Percentiles rank a stretch among this genome's conserved stretches.
These are phyloP conservation scores for Tenebrio molitor DNA, from an alignment of 1,140 invertebrate species.

Conservation along the genomic window DNA sequence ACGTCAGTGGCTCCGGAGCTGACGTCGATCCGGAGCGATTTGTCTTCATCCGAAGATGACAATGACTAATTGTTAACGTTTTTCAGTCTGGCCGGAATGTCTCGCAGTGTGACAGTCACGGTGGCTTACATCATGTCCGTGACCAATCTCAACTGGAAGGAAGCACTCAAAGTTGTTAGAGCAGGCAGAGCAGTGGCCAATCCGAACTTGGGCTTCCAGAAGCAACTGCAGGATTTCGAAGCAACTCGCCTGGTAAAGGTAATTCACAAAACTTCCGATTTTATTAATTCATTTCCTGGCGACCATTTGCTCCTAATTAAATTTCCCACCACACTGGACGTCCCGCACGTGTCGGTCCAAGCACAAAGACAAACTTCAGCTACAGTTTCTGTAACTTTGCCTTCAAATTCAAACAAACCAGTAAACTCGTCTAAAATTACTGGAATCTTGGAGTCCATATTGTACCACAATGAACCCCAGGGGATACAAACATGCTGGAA, in stretches of 20 bases:
- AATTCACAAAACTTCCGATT: too few species aligned
- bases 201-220: slow-evolving; percentile 95
- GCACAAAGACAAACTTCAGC: too few species aligned
- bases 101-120: slow-evolving; percentile 93
- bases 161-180: slow-evolving; percentile 92
- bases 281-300: slow-evolving; percentile 45
- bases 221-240: slow-evolving; percentile 94
- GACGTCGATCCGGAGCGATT: background rate
- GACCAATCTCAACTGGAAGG: slow-evolving; percentile 91
- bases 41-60: background rate
- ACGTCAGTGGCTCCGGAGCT: background rate
- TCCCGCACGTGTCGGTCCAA: too few species aligned
- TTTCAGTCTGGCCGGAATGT: slow-evolving; percentile 93
- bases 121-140: slow-evolving; percentile 97
- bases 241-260: slow-evolving; percentile 85
- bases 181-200: slow-evolving; percentile 92
- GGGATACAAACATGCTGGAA: too few species aligned
- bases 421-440: too few species aligned
- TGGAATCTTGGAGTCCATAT: too few species aligned
- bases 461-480: too few species aligned
- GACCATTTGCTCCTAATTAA: background rate
- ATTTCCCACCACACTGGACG: slow-evolving; percentile 1
- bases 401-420: too few species aligned
- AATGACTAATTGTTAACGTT: slow-evolving; percentile 26
- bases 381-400: too few species aligned